These are phyloP conservation scores for Nomada lathburiana DNA, from an alignment of 2,888 invertebrate species.

Conservation along the genomic window DNA sequence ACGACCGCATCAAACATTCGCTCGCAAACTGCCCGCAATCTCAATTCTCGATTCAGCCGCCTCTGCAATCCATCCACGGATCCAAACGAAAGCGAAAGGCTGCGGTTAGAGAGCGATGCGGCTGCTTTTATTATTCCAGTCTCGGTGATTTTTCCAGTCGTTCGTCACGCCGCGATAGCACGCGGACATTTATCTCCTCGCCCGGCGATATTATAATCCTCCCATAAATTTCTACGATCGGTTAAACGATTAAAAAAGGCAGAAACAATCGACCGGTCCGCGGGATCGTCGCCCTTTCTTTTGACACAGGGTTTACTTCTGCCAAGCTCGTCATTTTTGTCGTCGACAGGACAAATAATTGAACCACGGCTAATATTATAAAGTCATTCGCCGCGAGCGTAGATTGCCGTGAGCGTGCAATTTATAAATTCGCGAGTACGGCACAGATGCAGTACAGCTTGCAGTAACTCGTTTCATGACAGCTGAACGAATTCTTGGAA, in stretches of 20 bases:
- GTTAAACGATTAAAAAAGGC: constrained; percentile 45
- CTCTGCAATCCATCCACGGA: not conserved
- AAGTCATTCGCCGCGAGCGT: constrained; percentile 28
- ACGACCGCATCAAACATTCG: not conserved
- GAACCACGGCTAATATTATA: constrained; percentile 24
- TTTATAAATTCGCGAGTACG: no score
- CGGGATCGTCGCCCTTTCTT: constrained; percentile 18
- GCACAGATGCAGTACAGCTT: no score
- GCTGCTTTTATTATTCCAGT: constrained; percentile 32
- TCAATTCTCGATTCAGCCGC: not conserved
- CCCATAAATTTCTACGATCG: constrained; percentile 61
- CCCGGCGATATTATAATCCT: constrained; percentile 52
- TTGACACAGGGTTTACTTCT: constrained; percentile 1
- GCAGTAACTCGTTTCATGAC: no score
- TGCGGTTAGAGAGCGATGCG: not conserved
- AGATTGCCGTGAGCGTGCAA: no score
- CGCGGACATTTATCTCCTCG: constrained; percentile 48
- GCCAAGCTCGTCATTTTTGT: not conserved
- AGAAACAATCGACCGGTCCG: constrained; percentile 10
- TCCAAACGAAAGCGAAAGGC: constrained; percentile 27
- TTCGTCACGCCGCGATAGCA: constrained; percentile 29
- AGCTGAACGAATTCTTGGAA: no score
- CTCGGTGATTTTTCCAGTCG: constrained; percentile 40
- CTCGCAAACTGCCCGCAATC: not conserved
- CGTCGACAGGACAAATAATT: no score